Evolutionary conservation across 2,797 vertebrate species (phyloP).

Genomic region (Thunnus albacares): DNA sequence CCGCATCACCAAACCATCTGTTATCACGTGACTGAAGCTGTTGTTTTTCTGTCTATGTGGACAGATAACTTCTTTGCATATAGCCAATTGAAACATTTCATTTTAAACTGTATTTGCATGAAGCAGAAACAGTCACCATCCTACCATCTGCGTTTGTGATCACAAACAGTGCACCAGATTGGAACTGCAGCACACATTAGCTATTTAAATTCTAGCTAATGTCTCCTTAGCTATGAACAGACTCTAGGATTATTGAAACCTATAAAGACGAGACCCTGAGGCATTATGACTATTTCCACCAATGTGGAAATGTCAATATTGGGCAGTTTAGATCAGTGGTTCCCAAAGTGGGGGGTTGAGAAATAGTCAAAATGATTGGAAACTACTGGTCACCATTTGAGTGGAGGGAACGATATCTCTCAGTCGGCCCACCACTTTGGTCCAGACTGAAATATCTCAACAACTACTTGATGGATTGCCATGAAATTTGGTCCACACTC

Average conservation of each 20-base stretch:
- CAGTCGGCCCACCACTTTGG: neutral
- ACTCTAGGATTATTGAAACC: too few species aligned
- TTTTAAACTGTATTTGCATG: too few species aligned
- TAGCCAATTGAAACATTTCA: too few species aligned
- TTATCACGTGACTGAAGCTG: constrained; percentile 42
- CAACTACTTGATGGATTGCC: too few species aligned
- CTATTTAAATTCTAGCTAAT: constrained; percentile 26
- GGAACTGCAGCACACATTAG: constrained; percentile 31
- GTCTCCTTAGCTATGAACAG: neutral
- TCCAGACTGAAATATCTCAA: too few species aligned
- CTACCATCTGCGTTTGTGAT: constrained; percentile 56
- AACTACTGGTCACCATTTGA: neutral
- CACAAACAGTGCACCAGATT: constrained; percentile 43
- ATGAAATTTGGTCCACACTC: too few species aligned
- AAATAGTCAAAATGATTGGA: neutral
- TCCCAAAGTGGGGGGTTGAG: too few species aligned
- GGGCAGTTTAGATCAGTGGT: too few species aligned
- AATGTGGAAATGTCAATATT: neutral
- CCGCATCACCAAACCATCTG: constrained; percentile 45
- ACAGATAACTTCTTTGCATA: constrained; percentile 1
- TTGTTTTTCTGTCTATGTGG: constrained; percentile 37
- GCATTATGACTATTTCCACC: neutral
- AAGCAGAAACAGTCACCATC: constrained; percentile 7
- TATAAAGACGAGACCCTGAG: neutral
- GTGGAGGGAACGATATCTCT: neutral